Percentiles rank a stretch among this genome's conserved stretches.
Conservation (phyloP, 2,888 invertebrate genomes). For the Prenolepis imparis region DNA sequence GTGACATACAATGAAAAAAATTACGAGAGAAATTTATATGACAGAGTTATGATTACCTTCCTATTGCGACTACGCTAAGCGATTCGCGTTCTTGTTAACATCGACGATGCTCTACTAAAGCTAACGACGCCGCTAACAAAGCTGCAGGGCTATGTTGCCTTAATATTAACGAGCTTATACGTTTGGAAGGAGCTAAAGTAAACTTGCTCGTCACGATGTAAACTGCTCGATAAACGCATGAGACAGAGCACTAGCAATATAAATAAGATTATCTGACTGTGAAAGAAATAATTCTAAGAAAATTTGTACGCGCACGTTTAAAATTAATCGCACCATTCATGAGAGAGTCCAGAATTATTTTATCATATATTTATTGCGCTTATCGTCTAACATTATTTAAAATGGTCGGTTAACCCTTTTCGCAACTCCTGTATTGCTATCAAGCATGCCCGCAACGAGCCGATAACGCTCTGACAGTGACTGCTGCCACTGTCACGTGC, state of each 20-base stretch:
- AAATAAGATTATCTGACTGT: background rate
- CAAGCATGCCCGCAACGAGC: conserved; percentile 31
- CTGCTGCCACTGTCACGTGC: conserved; percentile 71
- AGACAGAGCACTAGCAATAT: background rate
- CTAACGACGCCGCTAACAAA: conserved; percentile 28
- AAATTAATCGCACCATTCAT: background rate
- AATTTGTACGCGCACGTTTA: background rate
- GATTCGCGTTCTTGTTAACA: conserved; percentile 28
- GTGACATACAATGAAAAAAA: background rate
- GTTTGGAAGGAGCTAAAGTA: conserved; percentile 42
- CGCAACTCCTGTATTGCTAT: conserved; percentile 13
- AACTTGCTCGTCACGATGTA: conserved; percentile 47
- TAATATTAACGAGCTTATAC: conserved; percentile 46
- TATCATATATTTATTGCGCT: conserved; percentile 27
- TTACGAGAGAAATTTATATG: conserved; percentile 6
- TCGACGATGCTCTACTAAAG: conserved; percentile 18
- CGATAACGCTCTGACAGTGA: conserved; percentile 73
- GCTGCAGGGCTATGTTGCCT: conserved; percentile 35
- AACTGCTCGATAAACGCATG: conserved; percentile 39
- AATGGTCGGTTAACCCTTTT: conserved; percentile 59
- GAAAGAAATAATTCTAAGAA: background rate
- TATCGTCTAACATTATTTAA: conserved; percentile 59
- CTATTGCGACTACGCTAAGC: background rate
- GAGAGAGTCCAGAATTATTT: conserved; percentile 48
- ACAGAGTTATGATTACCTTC: conserved; percentile 30